These are phyloP conservation scores for Phyllopteryx taeniolatus DNA, from an alignment of 2,113 vertebrate species.

Conservation along the genomic window DNA sequence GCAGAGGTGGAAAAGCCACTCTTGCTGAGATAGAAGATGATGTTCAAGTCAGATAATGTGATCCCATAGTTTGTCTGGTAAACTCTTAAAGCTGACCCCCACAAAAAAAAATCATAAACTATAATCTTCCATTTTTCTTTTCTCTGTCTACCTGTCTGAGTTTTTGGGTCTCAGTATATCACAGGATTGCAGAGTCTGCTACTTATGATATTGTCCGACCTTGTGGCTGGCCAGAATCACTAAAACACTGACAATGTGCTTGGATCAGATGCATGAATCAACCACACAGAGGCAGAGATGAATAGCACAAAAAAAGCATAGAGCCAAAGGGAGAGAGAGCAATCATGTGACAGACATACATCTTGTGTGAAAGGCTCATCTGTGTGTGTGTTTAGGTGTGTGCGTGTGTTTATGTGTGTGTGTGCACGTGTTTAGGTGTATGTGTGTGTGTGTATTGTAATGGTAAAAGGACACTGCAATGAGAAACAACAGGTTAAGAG, in stretches of 20 bases:
- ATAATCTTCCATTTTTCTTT: slow-evolving; percentile 1
- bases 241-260: slow-evolving; percentile 35
- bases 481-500: not conserved
- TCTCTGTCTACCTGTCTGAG: slow-evolving; percentile 16
- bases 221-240: slow-evolving; percentile 37
- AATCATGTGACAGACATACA: slow-evolving; percentile 5
- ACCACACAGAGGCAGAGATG: slow-evolving; percentile 31
- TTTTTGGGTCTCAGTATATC: slow-evolving; percentile 19
- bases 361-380: slow-evolving; percentile 9
- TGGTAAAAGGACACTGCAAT: not conserved
- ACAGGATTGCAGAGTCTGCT: slow-evolving; percentile 27
- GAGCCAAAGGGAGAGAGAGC: slow-evolving; percentile 1
- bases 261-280: slow-evolving; percentile 43
- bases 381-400: not conserved
- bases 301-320: slow-evolving; percentile 6
- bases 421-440: not conserved
- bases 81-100: slow-evolving; percentile 9
- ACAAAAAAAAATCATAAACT: not conserved
- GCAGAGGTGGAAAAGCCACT: too few relatives aligned
- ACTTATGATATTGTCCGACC: slow-evolving; percentile 44
- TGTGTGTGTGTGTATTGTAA: not conserved
- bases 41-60: slow-evolving; percentile 7
- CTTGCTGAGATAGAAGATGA: not conserved
- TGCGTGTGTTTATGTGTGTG: not conserved
- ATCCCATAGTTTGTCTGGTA: not conserved